phyloP scores from a whole-genome alignment of 2,888 invertebrate species.

The Clanis bilineata region DNA sequence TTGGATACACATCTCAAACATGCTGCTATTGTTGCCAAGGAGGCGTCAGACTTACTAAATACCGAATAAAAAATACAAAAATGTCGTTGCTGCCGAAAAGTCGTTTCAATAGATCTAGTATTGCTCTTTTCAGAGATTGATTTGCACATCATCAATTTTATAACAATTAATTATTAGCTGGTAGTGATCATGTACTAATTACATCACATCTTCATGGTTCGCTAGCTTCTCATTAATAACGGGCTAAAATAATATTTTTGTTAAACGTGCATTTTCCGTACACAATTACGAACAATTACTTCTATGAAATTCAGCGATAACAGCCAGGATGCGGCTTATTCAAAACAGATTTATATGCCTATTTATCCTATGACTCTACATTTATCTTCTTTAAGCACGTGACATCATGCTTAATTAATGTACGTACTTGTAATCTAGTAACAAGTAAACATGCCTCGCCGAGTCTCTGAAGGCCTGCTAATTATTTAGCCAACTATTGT shows the following conservation, averaged over 20 bases:
- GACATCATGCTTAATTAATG: constrained; percentile 21
- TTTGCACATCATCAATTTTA: too few species aligned
- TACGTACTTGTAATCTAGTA: constrained; percentile 7
- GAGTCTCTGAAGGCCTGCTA: constrained; percentile 2
- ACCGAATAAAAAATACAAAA: too few species aligned
- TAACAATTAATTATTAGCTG: too few species aligned
- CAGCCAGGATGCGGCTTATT: constrained; percentile 19
- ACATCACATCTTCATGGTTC: too few species aligned
- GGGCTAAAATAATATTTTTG: background rate
- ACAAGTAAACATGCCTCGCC: constrained; percentile 11
- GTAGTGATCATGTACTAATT: too few species aligned
- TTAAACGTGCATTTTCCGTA: background rate
- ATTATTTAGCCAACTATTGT: constrained; percentile 2
- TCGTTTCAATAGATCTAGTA: too few species aligned
- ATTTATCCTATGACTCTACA: constrained; percentile 22
- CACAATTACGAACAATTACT: background rate
- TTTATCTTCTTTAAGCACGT: constrained; percentile 18
- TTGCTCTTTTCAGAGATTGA: too few species aligned
- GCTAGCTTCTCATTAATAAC: background rate
- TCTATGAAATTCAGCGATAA: constrained; percentile 9
- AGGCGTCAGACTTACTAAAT: too few species aligned
- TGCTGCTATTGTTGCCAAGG: too few species aligned
- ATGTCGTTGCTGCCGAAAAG: too few species aligned
- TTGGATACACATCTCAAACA: too few species aligned
- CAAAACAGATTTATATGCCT: constrained; percentile 26